Conservation (phyloP, 2,888 invertebrate species). For the Operophtera brumata region DNA sequence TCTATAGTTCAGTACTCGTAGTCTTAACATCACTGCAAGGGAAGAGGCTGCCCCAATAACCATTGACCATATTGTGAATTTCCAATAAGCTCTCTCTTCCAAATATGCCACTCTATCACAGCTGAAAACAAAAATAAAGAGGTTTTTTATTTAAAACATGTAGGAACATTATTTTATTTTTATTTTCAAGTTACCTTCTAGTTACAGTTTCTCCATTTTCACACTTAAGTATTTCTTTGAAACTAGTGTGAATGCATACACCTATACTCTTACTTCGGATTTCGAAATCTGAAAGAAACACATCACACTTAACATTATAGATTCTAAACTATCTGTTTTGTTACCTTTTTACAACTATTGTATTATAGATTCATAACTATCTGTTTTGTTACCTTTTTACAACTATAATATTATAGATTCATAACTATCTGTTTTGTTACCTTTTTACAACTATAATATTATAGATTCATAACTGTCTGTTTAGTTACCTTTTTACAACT, state of each 20-base stretch:
- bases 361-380: no score
- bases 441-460: no score
- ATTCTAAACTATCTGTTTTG: no score
- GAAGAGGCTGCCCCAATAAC: conserved; percentile 83
- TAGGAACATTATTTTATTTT: not conserved
- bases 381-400: no score
- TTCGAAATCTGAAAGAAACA: conserved; percentile 83
- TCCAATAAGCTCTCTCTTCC: conserved; percentile 92
- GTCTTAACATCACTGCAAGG: conserved; percentile 82
- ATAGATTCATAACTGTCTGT: no score
- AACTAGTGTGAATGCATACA: conserved; percentile 90
- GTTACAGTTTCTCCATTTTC: conserved; percentile 89
- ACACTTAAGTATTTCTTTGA: conserved; percentile 91
- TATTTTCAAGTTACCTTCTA: conserved; percentile 80
- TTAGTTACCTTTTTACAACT: no score
- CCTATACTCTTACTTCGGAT: conserved; percentile 90
- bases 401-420: no score
- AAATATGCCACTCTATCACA: conserved; percentile 92
- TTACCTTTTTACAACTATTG: no score
- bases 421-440: no score
- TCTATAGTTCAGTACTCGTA: conserved; percentile 83
- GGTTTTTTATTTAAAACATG: not conserved
- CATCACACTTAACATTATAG: no score
- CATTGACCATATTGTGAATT: conserved; percentile 88
- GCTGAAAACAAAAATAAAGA: conserved; percentile 71